phyloP scores from a whole-genome alignment of 2,113 vertebrate genomes.

The Rallus limicola region DNA sequence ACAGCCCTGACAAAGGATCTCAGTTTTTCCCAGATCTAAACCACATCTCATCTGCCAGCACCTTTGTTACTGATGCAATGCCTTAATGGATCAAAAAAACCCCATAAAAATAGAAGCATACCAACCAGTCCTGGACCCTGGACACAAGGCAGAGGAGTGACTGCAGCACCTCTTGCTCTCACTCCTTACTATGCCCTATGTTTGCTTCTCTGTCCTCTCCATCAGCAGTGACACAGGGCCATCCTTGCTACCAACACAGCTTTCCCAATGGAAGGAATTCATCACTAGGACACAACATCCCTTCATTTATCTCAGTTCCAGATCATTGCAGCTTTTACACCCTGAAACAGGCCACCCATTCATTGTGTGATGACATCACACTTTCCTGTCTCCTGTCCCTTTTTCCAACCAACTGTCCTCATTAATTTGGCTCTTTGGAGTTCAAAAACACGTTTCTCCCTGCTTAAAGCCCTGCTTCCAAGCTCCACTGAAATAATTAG shows the following conservation, averaged over 20 bases:
- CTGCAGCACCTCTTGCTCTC: fast-evolving
- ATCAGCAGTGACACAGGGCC: not conserved
- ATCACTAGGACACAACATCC: not conserved
- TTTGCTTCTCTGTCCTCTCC: not conserved
- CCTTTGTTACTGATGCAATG: too few relatives aligned
- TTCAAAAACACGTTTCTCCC: not conserved
- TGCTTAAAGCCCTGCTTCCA: not conserved
- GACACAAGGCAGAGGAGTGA: fast-evolving
- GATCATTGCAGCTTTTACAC: not conserved
- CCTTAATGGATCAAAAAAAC: not conserved
- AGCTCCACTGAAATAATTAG: not conserved
- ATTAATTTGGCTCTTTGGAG: not conserved
- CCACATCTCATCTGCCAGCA: not conserved
- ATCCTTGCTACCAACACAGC: not conserved
- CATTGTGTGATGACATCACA: too few relatives aligned
- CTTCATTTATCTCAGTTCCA: not conserved
- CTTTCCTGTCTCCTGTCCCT: not conserved
- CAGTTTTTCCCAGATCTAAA: not conserved
- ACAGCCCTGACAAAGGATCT: not conserved
- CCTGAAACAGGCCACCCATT: not conserved
- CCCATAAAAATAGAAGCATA: too few relatives aligned
- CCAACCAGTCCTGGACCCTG: too few relatives aligned
- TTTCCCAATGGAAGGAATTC: not conserved
- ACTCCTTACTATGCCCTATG: not conserved
- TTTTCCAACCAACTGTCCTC: not conserved